Conservation (phyloP, 2,797 vertebrate species). For the Anomalospiza imberbis region DNA sequence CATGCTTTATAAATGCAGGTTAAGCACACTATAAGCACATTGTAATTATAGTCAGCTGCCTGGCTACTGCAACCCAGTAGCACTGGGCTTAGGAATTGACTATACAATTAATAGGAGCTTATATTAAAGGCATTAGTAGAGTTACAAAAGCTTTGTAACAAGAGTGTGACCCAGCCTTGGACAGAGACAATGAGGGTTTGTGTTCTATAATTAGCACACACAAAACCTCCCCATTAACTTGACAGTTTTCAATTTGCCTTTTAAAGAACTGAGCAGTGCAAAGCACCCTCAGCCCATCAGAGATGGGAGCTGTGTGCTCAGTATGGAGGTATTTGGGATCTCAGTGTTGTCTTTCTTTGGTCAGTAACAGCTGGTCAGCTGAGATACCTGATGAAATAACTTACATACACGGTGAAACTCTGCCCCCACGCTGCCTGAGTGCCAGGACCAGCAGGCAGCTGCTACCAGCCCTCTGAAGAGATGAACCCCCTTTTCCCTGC, state of each 20-base stretch:
- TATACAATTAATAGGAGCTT: slow-evolving; percentile 73
- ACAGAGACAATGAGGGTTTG: slow-evolving; percentile 22
- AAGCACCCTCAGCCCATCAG: neutral
- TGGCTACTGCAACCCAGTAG: slow-evolving; percentile 48
- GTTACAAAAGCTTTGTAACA: slow-evolving; percentile 69
- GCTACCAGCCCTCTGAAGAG: neutral
- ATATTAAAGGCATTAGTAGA: slow-evolving; percentile 69
- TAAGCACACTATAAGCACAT: slow-evolving; percentile 69
- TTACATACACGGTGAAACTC: neutral
- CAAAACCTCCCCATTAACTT: slow-evolving; percentile 7
- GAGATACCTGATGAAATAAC: neutral
- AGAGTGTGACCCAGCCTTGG: slow-evolving; percentile 50
- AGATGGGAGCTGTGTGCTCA: neutral
- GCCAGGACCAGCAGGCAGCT: neutral
- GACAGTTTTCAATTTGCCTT: slow-evolving; percentile 11
- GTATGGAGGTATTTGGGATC: neutral
- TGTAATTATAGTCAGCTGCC: slow-evolving; percentile 69
- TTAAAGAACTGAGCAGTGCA: neutral
- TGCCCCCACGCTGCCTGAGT: neutral
- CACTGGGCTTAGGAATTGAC: slow-evolving; percentile 60
- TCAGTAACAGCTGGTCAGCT: neutral
- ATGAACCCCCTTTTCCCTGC: neutral
- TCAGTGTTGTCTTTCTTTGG: neutral
- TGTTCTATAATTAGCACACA: slow-evolving; percentile 47
- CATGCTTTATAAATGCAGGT: slow-evolving; percentile 46